Conservation (phyloP, 2,888 invertebrate species). For the Diogma glabrata region DNA sequence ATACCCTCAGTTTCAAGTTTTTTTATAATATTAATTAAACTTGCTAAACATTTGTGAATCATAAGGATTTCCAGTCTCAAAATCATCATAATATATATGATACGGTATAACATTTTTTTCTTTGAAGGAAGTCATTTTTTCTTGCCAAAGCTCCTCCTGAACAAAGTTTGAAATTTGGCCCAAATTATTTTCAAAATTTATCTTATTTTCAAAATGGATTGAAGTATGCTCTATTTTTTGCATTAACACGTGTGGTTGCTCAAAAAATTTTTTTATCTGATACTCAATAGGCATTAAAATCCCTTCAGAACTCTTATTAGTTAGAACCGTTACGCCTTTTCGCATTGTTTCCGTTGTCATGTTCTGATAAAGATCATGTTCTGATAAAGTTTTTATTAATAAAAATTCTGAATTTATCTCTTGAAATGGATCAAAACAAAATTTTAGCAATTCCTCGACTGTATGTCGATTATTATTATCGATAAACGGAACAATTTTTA, state of each 20-base stretch:
- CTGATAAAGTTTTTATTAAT: background rate
- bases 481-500: too few species aligned
- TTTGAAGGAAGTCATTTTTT: slow-evolving; percentile 10
- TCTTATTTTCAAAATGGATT: background rate
- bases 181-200: background rate
- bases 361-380: background rate
- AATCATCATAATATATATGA: slow-evolving; percentile 7
- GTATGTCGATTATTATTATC: background rate
- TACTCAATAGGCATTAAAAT: slow-evolving; percentile 14
- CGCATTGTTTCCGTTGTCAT: background rate
- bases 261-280: slow-evolving; percentile 14
- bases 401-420: too few species aligned
- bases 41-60: background rate
- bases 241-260: slow-evolving; percentile 12
- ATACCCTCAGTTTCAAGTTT: slow-evolving; percentile 11
- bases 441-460: background rate
- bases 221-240: background rate
- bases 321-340: slow-evolving; percentile 11
- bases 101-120: slow-evolving; percentile 12
- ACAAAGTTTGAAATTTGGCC: slow-evolving; percentile 8
- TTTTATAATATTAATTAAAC: slow-evolving; percentile 10
- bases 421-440: background rate
- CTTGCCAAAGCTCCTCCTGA: slow-evolving; percentile 9
- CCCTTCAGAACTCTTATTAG: slow-evolving; percentile 11
- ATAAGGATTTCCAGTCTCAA: slow-evolving; percentile 9